Conservation (phyloP, 2,888 invertebrate species). For the Smittia sp. region DNA sequence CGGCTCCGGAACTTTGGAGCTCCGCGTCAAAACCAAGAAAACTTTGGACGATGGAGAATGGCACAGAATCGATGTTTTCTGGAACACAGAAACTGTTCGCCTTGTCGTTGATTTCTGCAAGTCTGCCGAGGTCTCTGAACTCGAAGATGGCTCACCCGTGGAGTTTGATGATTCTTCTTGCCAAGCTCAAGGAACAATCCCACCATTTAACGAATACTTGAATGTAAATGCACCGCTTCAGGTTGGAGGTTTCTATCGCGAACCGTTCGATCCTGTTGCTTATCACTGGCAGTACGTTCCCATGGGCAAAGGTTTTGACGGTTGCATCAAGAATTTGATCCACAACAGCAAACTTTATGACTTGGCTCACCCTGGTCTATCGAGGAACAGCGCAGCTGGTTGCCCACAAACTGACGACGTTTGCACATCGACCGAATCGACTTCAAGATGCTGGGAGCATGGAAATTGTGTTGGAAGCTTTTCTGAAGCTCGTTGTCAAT, state of each 20-base stretch:
- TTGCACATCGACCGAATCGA: conserved; percentile 83
- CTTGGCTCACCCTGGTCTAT: conserved; percentile 86
- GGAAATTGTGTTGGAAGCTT: conserved; percentile 92
- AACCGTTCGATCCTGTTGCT: conserved; percentile 83
- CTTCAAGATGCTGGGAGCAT: conserved; percentile 85
- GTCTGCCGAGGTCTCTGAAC: conserved; percentile 81
- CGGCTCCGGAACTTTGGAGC: conserved; percentile 87
- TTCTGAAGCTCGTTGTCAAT: conserved; percentile 86
- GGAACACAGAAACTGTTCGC: conserved; percentile 89
- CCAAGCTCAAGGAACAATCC: conserved; percentile 84
- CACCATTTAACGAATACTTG: conserved; percentile 92
- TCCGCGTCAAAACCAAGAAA: conserved; percentile 79
- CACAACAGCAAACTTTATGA: conserved; percentile 97
- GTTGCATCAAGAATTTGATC: conserved; percentile 92
- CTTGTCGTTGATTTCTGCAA: conserved; percentile 93
- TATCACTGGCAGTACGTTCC: conserved; percentile 92
- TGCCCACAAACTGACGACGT: conserved; percentile 92
- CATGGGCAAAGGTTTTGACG: conserved; percentile 86
- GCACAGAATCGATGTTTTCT: conserved; percentile 95
- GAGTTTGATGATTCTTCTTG: conserved; percentile 87
- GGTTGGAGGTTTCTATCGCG: conserved; percentile 87
- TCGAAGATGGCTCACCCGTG: conserved; percentile 85
- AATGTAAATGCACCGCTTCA: conserved; percentile 95
- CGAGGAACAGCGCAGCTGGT: conserved; percentile 80
- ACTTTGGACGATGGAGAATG: conserved; percentile 94